Evolutionary conservation across 2,888 invertebrate species (phyloP).

Genomic region (Schizaphis graminum): DNA sequence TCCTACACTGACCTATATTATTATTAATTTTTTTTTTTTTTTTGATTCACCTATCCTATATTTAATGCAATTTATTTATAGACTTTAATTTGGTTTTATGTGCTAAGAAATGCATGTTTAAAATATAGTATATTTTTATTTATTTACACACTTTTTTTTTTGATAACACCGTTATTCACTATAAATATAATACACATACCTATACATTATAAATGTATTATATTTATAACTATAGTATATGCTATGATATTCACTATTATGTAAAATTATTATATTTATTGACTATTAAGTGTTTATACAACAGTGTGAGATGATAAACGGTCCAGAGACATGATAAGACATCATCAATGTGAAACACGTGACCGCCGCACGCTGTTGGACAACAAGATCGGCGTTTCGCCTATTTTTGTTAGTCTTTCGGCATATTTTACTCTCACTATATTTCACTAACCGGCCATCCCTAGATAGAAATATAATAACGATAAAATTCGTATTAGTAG

Average conservation of each 20-base stretch:
- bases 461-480: neutral
- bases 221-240: neutral
- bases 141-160: constrained; percentile 29
- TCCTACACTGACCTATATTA: constrained; percentile 61
- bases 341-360: neutral
- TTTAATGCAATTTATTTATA: constrained; percentile 26
- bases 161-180: neutral
- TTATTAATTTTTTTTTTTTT: constrained; percentile 37
- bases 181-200: neutral
- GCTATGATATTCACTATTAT: neutral
- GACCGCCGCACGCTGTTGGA: neutral
- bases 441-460: neutral
- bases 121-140: constrained; percentile 47
- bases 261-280: neutral
- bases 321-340: neutral
- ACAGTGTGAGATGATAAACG: constrained; percentile 6
- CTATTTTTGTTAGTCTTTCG: neutral
- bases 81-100: constrained; percentile 21
- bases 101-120: constrained; percentile 29
- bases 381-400: neutral
- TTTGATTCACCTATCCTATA: neutral
- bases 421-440: neutral
- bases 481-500: neutral
- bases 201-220: neutral
- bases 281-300: neutral